Base-by-base conservation (phyloP, 2,113 vertebrate genomes). In the Oceanites oceanicus region DNA sequence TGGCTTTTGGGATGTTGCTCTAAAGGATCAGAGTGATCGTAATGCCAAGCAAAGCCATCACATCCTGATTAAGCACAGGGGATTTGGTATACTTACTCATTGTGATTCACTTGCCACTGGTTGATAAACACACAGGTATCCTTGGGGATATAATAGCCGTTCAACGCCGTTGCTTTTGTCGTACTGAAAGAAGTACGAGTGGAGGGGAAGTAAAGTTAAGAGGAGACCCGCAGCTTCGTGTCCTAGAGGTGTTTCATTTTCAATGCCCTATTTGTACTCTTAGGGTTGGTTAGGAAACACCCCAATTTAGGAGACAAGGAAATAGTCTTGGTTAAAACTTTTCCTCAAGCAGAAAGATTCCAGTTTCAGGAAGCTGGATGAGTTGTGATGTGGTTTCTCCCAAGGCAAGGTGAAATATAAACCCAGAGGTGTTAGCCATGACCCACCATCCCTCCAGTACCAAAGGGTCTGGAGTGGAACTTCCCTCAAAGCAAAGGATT, bases 51-150 rank as follows among this genome's bases (percentile, higher is more conserved):
- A 53, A 40, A n/a, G 4, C 38, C 30, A 8, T 0, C 0, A 7
- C 21, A 42, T 50, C 34, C 34, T 3, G 1, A 22, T 3, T 12
- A 36, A 30, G 55, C 53, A 3, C 1, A 0, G 38, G 14, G 36
- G 36, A 11, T 21, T 20, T 29, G 47, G 42, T 16, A 27, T 88
- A 99, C 99, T 99, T 98, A 99, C 99, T 97, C 97, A 22, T 99
- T 99, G 0, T 99, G 99, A 96, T 99, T 99, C 93, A 99, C 97
- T 83, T 99, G 99, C 99, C 99, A 99, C 97, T 99, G 99, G 97
- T 99, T 99, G 96, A 99, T 94, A 79, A 99, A 99, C 88, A 99
- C 97, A 5, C 99, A 99, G 9, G 97, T 98, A 79, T 98, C 97
- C 97, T 99, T 99, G 25, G 99, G 99, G 92, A 99, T 99, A 93